Base-by-base conservation (phyloP, 2,113 vertebrate genomes). In the Gadus macrocephalus region DNA sequence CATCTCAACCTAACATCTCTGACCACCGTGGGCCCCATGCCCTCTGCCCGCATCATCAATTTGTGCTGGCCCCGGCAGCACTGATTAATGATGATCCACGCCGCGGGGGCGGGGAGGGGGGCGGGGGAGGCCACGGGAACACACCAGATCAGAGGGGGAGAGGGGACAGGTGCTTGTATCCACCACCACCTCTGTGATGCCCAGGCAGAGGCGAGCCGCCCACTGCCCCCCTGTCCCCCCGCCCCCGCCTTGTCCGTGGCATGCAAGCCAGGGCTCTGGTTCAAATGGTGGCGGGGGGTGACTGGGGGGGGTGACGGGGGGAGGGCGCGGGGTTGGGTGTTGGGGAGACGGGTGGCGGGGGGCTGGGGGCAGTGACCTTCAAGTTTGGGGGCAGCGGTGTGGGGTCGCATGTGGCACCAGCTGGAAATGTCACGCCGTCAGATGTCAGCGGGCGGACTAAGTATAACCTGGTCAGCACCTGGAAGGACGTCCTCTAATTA, bases 401-500 rank as follows among this genome's bases (percentile, higher is more conserved):
- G 70, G 83, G 87, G 87, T 88, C 84, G 66, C 81, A 79, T 69
- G 22, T 66, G 62, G 83, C 88, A 87, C 90, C 91, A 91, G 90
- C 91, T 91, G 91, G 90, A 91, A 92, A 92, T 92, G 89, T 90
- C 91, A 92, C 81, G 76, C 87, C 71, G 85, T 89, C 87, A 83
- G 90, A 87, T 90, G 85, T 91, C 89, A 90, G 82, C 78, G 79
- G 89, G 87, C 84, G 86, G 78, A 86, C 88, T 85, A 87, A 88
- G 87, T 87, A 87, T 88, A 91, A 91, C 86, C 84, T 87, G 91
- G 89, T 90, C 88, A 87, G 90, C 90, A 91, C 92, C 89, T 90
- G 91, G 89, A 91, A 92, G 90, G 90, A 91, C 88, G 90, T 91
- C 89, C 89, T 91, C 89, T 92, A 93, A 93, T 92, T 91, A 92